Evolutionary conservation across 2,888 invertebrate species (phyloP), one percentile per base, ranked within the genome.

Genomic region (Actias luna): DNA sequence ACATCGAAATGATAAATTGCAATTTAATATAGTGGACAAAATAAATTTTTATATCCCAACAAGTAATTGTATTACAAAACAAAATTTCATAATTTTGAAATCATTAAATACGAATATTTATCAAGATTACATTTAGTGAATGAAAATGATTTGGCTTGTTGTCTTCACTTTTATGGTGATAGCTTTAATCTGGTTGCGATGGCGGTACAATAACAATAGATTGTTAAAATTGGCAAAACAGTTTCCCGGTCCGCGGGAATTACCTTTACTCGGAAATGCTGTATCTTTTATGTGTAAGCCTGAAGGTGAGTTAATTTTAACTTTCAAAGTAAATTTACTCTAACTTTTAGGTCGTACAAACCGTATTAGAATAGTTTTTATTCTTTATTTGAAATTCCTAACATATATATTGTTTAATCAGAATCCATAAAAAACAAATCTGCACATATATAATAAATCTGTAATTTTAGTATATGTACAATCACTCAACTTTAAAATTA

Each of bases 261-360:
- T 87, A 42, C 90, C 90, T 0, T 62, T 83, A 0, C 25, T 89
- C 5, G 90, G 90, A 1, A 89, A 89, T 60, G 88, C 87, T 0
- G 63, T 80, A 29, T 61, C 67, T 58, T 88, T 89, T 57, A 76
- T 87, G 69, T 78, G 84, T 29, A 72, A 76, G 1, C 78, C 84
- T 63, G 85, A 87, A 73, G 82, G 90, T 88, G 69, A 58, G 68
- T 66, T 22, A 29, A 1, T 31, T 16, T n/a, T 18, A n/a, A n/a
- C n/a, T n/a, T n/a, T n/a, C n/a, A n/a, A n/a, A n/a, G n/a, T n/a
- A n/a, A n/a, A n/a, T n/a, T n/a, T n/a, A n/a, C n/a, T n/a, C n/a
- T n/a, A n/a, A n/a, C n/a, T n/a, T n/a, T n/a, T n/a, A n/a, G n/a
- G n/a, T n/a, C n/a, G n/a, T n/a, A n/a, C n/a, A n/a, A n/a, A n/a